phyloP scores from a whole-genome alignment of 2,797 vertebrate genomes.

The Knipowitschia caucasica region DNA sequence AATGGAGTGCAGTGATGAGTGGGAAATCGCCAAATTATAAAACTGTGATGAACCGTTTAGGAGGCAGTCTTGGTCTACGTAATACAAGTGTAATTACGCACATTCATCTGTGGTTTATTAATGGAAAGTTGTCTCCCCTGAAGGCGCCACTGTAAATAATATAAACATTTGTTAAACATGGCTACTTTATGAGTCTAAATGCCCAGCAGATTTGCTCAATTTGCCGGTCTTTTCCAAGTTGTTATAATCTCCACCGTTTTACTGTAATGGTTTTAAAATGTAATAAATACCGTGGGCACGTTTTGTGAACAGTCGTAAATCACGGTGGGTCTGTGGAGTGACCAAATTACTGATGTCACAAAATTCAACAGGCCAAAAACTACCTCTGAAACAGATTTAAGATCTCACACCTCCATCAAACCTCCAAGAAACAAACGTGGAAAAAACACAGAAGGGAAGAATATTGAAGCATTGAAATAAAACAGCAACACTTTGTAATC shows the following conservation, averaged over 20 bases:
- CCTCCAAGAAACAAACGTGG: conserved; percentile 19
- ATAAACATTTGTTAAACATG: conserved; percentile 67
- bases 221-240: conserved; percentile 58
- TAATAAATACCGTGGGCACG: conserved; percentile 61
- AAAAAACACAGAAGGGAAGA: not conserved
- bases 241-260: conserved; percentile 63
- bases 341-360: conserved; percentile 72
- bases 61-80: conserved; percentile 48
- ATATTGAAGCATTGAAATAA: not conserved
- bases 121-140: conserved; percentile 62
- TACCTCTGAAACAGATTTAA: conserved; percentile 35
- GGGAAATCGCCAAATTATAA: conserved; percentile 44
- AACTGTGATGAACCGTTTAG: conserved; percentile 47
- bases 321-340: conserved; percentile 59
- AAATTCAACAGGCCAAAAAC: conserved; percentile 50
- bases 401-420: conserved; percentile 28
- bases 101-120: conserved; percentile 63
- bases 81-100: conserved; percentile 62
- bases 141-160: conserved; percentile 66
- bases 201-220: conserved; percentile 48
- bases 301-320: conserved; percentile 71
- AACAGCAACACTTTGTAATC: not conserved
- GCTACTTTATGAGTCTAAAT: conserved; percentile 66
- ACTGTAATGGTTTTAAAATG: conserved; percentile 61
- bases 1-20: not conserved